Conservation (phyloP, 1,140 invertebrate genomes). For the Drosophila murphyi region DNA sequence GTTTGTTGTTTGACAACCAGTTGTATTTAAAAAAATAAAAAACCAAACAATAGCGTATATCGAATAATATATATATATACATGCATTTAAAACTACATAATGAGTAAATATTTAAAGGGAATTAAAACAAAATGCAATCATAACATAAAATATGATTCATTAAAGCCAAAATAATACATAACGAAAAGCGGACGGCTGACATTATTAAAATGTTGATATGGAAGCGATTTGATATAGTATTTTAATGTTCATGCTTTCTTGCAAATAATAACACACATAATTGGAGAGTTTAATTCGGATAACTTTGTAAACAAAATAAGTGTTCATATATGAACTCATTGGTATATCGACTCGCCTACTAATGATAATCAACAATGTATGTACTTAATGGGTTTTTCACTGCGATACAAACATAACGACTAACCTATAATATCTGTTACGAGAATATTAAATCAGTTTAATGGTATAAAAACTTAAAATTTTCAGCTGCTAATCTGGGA, state of each 20-base stretch:
- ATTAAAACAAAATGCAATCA: neutral
- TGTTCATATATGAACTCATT: too few species aligned
- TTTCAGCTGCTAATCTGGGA: neutral
- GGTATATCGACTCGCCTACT: too few species aligned
- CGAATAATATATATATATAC: neutral
- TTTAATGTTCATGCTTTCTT: too few species aligned
- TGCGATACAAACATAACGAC: too few species aligned
- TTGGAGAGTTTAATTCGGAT: too few species aligned
- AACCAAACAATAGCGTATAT: neutral
- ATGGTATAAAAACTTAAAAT: neutral
- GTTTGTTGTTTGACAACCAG: conserved; percentile 11
- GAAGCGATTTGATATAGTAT: too few species aligned
- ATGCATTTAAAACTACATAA: neutral
- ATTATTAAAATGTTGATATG: too few species aligned
- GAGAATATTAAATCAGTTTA: neutral
- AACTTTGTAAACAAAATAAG: too few species aligned
- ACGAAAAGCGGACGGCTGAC: neutral
- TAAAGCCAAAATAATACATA: neutral
- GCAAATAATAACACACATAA: too few species aligned
- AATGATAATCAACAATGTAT: too few species aligned
- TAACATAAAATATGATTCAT: neutral
- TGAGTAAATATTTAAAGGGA: neutral
- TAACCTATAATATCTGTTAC: too few species aligned
- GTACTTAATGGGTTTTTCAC: too few species aligned
- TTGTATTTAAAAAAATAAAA: neutral